These are phyloP conservation scores for Campoletis raptor DNA, from an alignment of 2,888 invertebrate species.

Conservation along the genomic window DNA sequence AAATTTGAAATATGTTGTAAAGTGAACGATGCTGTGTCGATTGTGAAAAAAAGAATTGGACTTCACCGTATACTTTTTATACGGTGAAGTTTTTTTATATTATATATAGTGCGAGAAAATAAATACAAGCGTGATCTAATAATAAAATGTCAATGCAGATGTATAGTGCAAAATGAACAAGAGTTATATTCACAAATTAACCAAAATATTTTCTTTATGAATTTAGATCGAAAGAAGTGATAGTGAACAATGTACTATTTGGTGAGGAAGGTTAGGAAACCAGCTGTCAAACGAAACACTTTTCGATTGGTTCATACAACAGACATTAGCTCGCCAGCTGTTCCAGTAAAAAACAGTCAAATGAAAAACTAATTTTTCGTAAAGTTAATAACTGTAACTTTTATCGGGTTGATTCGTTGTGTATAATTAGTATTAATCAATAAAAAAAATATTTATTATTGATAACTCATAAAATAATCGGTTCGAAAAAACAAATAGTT, in stretches of 20 bases:
- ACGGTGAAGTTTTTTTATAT: too few species aligned
- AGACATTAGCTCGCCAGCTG: background rate
- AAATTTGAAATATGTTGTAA: constrained; percentile 11
- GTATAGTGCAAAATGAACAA: background rate
- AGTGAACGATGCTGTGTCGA: constrained; percentile 26
- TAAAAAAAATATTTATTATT: background rate
- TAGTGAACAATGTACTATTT: background rate
- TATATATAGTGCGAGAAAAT: too few species aligned
- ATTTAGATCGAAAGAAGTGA: background rate
- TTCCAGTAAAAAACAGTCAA: background rate
- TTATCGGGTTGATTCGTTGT: too few species aligned
- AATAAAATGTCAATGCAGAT: background rate
- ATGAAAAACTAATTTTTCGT: too few species aligned
- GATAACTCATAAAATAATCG: background rate
- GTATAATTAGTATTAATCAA: too few species aligned
- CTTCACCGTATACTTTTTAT: constrained; percentile 5
- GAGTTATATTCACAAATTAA: background rate
- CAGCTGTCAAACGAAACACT: constrained; percentile 3
- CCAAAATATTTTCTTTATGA: background rate
- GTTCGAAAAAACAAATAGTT: background rate
- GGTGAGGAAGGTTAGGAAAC: constrained; percentile 6
- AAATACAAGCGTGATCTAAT: background rate
- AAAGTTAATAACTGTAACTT: too few species aligned
- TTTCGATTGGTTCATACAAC: background rate
- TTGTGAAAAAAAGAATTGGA: constrained; percentile 10